A percentile compares a stretch with the other conserved stretches of the same genome.
Conservation (phyloP, 2,888 invertebrate genomes). For the Eledona agricola region DNA sequence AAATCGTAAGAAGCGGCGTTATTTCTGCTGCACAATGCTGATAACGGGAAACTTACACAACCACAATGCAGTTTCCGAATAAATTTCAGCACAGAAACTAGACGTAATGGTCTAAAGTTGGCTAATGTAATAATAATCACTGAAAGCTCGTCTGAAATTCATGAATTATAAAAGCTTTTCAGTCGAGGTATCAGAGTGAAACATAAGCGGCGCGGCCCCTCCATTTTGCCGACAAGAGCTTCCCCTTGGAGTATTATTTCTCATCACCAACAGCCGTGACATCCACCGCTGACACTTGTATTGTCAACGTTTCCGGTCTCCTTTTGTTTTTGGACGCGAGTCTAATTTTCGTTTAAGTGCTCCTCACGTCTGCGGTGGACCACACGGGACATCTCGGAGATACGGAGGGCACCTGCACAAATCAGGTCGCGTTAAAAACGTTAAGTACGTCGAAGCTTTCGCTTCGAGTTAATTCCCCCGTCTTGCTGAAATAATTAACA, state of each 20-base stretch:
- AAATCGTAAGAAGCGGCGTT: too few relatives aligned
- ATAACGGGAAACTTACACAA: too few relatives aligned
- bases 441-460: conserved; percentile 23
- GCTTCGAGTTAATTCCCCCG: conserved; percentile 30
- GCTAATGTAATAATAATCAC: conserved; percentile 30
- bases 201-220: conserved; percentile 43
- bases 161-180: conserved; percentile 43
- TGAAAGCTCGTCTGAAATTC: conserved; percentile 28
- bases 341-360: conserved; percentile 55
- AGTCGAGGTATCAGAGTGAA: conserved; percentile 50
- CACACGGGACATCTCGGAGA: too few relatives aligned
- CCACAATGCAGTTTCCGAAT: conserved; percentile 22
- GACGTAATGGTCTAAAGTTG: conserved; percentile 26
- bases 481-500: conserved; percentile 37
- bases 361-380: conserved; percentile 37
- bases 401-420: too few relatives aligned
- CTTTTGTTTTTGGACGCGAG: conserved; percentile 55
- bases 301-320: conserved; percentile 52
- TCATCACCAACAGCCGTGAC: conserved; percentile 50
- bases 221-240: conserved; percentile 42
- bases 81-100: conserved; percentile 17
- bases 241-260: conserved; percentile 40
- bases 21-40: too few relatives aligned
- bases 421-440: conserved; percentile 28
- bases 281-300: conserved; percentile 54